A percentile compares a stretch with the other conserved stretches of the same genome.
phyloP scores from a whole-genome alignment of 2,797 vertebrate species.

The Microcaecilia unicolor region DNA sequence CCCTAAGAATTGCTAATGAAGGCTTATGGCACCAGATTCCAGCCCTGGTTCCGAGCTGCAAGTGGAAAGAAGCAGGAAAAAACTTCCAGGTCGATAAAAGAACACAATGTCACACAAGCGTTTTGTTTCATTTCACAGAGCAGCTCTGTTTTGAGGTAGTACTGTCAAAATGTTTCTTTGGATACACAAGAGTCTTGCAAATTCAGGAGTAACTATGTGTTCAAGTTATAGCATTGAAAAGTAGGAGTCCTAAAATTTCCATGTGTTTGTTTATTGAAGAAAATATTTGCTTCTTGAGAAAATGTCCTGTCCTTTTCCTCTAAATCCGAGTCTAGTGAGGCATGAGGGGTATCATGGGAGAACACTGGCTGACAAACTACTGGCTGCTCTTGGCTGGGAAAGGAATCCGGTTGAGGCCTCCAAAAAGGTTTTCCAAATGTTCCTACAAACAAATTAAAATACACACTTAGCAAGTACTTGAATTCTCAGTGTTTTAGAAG shows the following conservation, averaged over 20 bases:
- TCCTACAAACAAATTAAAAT: slow-evolving; percentile 52
- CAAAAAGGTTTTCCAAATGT: slow-evolving; percentile 89
- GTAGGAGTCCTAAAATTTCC: slow-evolving; percentile 60
- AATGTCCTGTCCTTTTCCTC: slow-evolving; percentile 40
- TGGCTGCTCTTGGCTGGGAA: slow-evolving; percentile 38
- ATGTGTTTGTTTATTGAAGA: slow-evolving; percentile 54
- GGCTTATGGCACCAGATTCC: too few species aligned
- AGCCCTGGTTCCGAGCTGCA: too few species aligned
- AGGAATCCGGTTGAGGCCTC: slow-evolving; percentile 63
- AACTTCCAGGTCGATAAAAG: too few species aligned
- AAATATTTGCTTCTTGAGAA: slow-evolving; percentile 40
- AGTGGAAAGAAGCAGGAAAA: too few species aligned
- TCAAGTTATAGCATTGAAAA: slow-evolving; percentile 43
- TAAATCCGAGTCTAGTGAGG: slow-evolving; percentile 51
- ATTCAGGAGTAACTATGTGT: slow-evolving; percentile 56
- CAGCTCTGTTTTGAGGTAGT: slow-evolving; percentile 81
- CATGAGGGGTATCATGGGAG: slow-evolving; percentile 49
- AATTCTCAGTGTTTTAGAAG: too few species aligned
- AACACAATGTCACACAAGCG: too few species aligned
- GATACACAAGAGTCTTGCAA: slow-evolving; percentile 15
- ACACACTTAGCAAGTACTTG: too few species aligned
- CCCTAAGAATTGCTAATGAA: too few species aligned
- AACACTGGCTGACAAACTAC: slow-evolving; percentile 42
- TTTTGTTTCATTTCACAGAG: too few species aligned
- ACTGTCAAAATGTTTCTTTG: slow-evolving; percentile 40